Evolutionary conservation across 1,140 invertebrate species (phyloP), one percentile per base, ranked within the genome.

Genomic region (Ridgeia piscesae): DNA sequence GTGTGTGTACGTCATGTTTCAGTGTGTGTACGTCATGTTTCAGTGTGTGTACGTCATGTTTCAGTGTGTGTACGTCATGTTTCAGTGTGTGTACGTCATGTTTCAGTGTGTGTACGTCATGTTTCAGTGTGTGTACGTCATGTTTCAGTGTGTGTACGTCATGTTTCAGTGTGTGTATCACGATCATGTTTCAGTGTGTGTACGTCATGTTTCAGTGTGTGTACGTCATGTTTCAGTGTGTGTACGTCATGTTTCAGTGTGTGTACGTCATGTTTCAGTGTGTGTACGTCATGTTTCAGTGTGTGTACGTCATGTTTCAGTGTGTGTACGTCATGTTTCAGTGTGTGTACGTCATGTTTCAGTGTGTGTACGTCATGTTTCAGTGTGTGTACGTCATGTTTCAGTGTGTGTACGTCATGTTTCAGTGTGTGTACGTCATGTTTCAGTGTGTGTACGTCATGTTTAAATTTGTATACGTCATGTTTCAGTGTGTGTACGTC

Each of bases 51-150:
- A 42, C 11, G 42, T 42, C 42, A 42, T 42, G 11, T 42, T 42
- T 6, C 42, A 42, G 42, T 42, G 42, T 42, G 42, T 42, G 42
- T 11, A 42, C 11, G 42, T 42, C 42, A 42, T 42, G 42, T 42
- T 42, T 42, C 42, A 42, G 42, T 42, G 42, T 11, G 42, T 42
- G 42, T 11, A 42, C 11, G 4, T 42, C 4, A 6, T 11, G 11
- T 42, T 6, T 42, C 11, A 42, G 4, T 6, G 42, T 42, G 42
- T 11, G 42, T 42, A 4, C 11, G 42, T 42, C 42, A 42, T 42
- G 42, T 42, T 42, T 42, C 42, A 42, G 42, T 42, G 94, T 34
- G 91, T 95, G 94, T 89, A 92, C 95, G n/a, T 94, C 94, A 42
- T 42, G 11, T 42, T 42, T 6, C 42, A 42, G 42, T 42, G 42